Evolutionary conservation across 1,140 invertebrate genomes (phyloP), one percentile per base, ranked within the genome.

Genomic region (Coenobita brevimanus): DNA sequence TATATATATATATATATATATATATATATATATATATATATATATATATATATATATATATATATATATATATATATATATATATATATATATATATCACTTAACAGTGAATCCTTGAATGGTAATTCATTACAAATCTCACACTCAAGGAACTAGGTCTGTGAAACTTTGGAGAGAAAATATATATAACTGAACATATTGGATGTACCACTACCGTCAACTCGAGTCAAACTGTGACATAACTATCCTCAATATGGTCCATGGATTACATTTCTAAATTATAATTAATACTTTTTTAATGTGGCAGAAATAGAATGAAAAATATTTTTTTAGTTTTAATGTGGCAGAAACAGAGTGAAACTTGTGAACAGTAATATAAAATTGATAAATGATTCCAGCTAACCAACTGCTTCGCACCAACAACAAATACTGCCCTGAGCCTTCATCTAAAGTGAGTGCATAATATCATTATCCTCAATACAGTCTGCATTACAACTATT

Each of bases 1-100:
- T 57, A 57, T 57, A 57, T 57, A 57, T 57, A 57, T 57, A 57
- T 57, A 57, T 57, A 57, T 57, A 57, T 57, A 57, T 57, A 57
- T 57, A 57, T 57, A 57, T 57, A 57, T 57, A 57, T 57, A 57
- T 57, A 57, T 57, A 57, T 57, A 57, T 57, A 57, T 57, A 57
- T 57, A 57, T 57, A 57, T 57, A 57, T 57, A 57, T 57, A 57
- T 57, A 57, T 57, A 57, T 57, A 57, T 57, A 57, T 57, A 57
- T 57, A 57, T 57, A 57, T 57, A 57, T 57, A 57, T 57, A 57
- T 57, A 57, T 57, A 57, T 57, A 57, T 57, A 57, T 57, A 57
- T 57, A 57, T 57, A 57, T 57, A 57, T 57, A 57, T 57, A 57
- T 57, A 57, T 57, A n/a, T 57, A 57, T 57, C 13, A 13, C 13